phyloP scores from a whole-genome alignment of 2,888 invertebrate species.

The Ormyrus thymus region DNA sequence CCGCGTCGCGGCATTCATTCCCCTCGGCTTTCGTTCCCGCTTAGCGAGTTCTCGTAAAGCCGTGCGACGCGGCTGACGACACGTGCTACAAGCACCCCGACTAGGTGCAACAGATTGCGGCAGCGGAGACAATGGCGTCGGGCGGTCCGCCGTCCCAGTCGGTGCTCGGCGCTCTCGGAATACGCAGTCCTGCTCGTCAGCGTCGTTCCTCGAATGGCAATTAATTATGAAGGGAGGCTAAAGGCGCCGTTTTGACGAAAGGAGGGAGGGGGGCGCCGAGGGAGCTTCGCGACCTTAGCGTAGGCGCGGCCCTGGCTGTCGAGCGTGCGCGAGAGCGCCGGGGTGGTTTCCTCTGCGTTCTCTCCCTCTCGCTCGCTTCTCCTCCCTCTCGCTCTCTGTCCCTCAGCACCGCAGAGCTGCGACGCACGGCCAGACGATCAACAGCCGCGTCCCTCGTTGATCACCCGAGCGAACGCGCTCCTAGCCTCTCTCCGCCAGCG shows the following conservation, averaged over 20 bases:
- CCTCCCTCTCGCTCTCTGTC: constrained; percentile 46
- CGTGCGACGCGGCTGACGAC: too few relatives aligned
- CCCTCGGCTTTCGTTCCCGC: too few relatives aligned
- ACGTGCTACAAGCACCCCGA: background rate
- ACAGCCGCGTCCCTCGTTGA: constrained; percentile 63
- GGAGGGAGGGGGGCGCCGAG: constrained; percentile 1
- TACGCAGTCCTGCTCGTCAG: background rate
- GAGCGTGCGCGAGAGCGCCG: constrained; percentile 66
- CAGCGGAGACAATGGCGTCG: background rate
- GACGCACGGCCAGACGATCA: constrained; percentile 63
- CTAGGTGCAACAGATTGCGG: constrained; percentile 8
- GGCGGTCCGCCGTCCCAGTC: background rate
- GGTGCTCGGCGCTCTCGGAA: background rate
- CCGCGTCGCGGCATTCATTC: too few relatives aligned
- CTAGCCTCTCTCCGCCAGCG: background rate
- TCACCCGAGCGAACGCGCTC: constrained; percentile 15
- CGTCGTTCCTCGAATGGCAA: too few relatives aligned
- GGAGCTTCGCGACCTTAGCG: constrained; percentile 57
- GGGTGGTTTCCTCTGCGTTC: constrained; percentile 61
- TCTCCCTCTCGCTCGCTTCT: constrained; percentile 51
- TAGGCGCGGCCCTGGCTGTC: constrained; percentile 68
- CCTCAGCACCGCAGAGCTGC: constrained; percentile 56
- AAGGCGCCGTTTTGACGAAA: background rate
- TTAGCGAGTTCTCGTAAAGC: too few relatives aligned
- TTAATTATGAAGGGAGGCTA: too few relatives aligned